Percentiles rank a stretch among this genome's conserved stretches.
These are phyloP conservation scores for Eristalinus sepulchralis DNA, from an alignment of 2,888 invertebrate genomes.

Conservation along the genomic window DNA sequence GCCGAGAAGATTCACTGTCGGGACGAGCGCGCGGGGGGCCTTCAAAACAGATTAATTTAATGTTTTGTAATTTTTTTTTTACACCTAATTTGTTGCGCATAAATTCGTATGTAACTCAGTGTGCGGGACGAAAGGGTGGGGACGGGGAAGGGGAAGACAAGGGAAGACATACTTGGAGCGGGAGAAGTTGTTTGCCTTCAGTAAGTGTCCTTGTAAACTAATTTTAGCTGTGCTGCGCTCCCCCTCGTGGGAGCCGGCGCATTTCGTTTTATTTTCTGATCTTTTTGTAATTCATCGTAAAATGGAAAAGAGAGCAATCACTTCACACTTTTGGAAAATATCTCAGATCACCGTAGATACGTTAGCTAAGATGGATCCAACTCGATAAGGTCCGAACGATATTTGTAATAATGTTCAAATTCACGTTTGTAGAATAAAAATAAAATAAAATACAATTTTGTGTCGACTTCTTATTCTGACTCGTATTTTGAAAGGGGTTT, in stretches of 20 bases:
- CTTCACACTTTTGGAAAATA: slow-evolving; percentile 33
- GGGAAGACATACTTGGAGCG: neutral
- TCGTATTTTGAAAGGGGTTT: neutral
- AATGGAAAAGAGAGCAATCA: neutral
- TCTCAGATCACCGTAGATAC: slow-evolving; percentile 41
- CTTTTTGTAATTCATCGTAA: neutral
- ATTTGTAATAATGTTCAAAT: slow-evolving; percentile 39
- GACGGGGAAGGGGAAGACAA: neutral
- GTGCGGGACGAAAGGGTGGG: slow-evolving; percentile 36
- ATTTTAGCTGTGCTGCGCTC: neutral
- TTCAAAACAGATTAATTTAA: slow-evolving; percentile 59
- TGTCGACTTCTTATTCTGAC: slow-evolving; percentile 2
- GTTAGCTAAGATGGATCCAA: slow-evolving; percentile 46
- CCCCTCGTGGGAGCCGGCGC: slow-evolving; percentile 7
- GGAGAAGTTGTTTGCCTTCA: neutral
- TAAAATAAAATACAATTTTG: slow-evolving; percentile 34
- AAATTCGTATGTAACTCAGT: slow-evolving; percentile 25
- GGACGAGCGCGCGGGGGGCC: slow-evolving; percentile 31
- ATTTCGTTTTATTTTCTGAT: slow-evolving; percentile 13
- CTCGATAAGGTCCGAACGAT: slow-evolving; percentile 7
- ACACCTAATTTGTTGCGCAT: slow-evolving; percentile 39
- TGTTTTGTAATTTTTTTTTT: slow-evolving; percentile 33
- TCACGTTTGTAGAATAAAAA: slow-evolving; percentile 30
- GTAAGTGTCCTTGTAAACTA: slow-evolving; percentile 62
- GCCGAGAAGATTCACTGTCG: slow-evolving; percentile 5